Conservation (phyloP, 2,888 invertebrate species). For the Anoplius nigerrimus region DNA sequence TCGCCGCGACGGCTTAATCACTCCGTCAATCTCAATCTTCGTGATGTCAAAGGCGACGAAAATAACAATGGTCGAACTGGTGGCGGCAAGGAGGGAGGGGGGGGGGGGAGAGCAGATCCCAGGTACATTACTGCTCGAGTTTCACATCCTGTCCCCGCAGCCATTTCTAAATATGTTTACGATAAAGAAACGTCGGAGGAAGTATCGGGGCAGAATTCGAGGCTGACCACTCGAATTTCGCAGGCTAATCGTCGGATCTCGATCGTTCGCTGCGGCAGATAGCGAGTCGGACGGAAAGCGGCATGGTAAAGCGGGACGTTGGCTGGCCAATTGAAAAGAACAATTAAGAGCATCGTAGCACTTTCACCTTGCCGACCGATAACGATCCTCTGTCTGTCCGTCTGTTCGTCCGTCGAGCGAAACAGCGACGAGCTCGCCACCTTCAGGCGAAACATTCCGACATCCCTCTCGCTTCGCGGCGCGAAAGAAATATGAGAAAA, state of each 20-base stretch:
- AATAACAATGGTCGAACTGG: slow-evolving; percentile 16
- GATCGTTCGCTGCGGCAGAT: too few species aligned
- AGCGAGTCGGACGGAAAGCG: too few species aligned
- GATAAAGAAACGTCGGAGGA: background rate
- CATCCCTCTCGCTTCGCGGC: too few species aligned
- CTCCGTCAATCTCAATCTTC: slow-evolving; percentile 11
- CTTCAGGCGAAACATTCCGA: background rate
- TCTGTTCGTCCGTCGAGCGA: background rate
- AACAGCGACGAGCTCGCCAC: background rate
- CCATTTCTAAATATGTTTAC: slow-evolving; percentile 1
- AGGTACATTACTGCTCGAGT: background rate
- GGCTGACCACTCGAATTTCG: too few species aligned
- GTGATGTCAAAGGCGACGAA: slow-evolving; percentile 18
- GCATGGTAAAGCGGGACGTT: too few species aligned
- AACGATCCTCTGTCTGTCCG: background rate
- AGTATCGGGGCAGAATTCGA: background rate
- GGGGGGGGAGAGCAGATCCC: too few species aligned
- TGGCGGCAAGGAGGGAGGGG: too few species aligned
- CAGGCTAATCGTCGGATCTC: too few species aligned
- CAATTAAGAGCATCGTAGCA: slow-evolving; percentile 3
- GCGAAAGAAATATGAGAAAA: too few species aligned
- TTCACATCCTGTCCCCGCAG: slow-evolving; percentile 1
- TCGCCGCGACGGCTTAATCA: slow-evolving; percentile 8
- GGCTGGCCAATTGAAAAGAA: background rate
- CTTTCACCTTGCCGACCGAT: background rate